Conservation (phyloP, 2,113 vertebrate genomes). For the Oreochromis spilurus region DNA sequence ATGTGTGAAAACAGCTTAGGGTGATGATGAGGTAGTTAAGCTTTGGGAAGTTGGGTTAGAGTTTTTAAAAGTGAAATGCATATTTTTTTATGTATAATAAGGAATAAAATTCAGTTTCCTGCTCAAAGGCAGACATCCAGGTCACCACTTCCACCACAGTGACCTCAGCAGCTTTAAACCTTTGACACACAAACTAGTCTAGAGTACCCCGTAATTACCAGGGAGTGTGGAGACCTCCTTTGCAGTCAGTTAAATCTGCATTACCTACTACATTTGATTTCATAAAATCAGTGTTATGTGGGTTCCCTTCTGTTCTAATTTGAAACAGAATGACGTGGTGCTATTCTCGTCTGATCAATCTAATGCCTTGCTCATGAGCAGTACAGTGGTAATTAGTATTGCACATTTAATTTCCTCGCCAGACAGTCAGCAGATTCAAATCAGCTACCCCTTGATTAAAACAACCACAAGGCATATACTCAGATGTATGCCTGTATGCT, state of each 20-base stretch:
- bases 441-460: neutral
- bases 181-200: neutral
- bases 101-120: neutral
- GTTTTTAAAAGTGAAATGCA: neutral
- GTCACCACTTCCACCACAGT: neutral
- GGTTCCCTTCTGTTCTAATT: neutral
- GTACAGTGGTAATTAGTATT: neutral
- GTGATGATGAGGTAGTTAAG: neutral
- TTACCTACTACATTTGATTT: neutral
- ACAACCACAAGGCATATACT: neutral
- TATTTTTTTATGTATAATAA: neutral
- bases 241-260: neutral
- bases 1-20: neutral
- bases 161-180: neutral
- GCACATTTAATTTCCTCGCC: neutral
- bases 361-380: neutral
- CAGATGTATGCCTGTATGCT: neutral
- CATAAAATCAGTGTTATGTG: rapidly evolving
- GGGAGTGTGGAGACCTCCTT: neutral
- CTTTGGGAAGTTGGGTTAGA: neutral
- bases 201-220: neutral
- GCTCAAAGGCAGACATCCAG: neutral
- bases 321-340: neutral
- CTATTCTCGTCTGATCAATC: neutral
- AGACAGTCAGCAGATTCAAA: neutral